Percentiles rank a stretch among this genome's conserved stretches.
phyloP scores from a whole-genome alignment of 2,888 invertebrate species.

The Alcis repandata region DNA sequence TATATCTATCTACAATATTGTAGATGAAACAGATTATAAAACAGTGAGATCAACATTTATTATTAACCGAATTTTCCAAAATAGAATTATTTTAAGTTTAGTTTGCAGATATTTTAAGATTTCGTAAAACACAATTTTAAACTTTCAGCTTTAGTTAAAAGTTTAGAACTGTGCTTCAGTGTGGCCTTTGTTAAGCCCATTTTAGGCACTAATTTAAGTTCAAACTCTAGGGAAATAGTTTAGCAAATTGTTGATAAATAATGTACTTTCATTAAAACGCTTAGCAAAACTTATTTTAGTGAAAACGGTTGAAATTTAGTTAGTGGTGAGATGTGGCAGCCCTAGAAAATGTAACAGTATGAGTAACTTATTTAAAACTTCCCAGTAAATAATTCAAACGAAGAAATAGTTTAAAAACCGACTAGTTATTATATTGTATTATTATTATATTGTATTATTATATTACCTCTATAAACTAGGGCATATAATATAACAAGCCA shows the following conservation, averaged over 20 bases:
- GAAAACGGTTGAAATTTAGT: slow-evolving; percentile 16
- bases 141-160: background rate
- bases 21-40: no score
- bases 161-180: slow-evolving; percentile 4
- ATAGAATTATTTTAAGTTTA: no score
- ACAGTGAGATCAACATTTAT: no score
- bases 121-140: background rate
- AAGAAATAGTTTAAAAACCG: no score
- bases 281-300: background rate
- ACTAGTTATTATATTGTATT: no score
- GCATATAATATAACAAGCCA: no score
- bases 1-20: no score
- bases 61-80: no score
- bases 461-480: no score
- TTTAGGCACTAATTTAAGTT: background rate
- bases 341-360: background rate
- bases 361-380: background rate
- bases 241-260: slow-evolving; percentile 5
- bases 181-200: background rate
- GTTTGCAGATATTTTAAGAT: background rate
- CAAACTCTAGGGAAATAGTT: slow-evolving; percentile 8
- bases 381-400: no score
- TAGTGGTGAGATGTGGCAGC: background rate
- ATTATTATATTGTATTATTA: no score
- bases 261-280: slow-evolving; percentile 10